These are phyloP conservation scores for Nasonia longicornis DNA, from an alignment of 1,140 invertebrate genomes.

Conservation along the genomic window DNA sequence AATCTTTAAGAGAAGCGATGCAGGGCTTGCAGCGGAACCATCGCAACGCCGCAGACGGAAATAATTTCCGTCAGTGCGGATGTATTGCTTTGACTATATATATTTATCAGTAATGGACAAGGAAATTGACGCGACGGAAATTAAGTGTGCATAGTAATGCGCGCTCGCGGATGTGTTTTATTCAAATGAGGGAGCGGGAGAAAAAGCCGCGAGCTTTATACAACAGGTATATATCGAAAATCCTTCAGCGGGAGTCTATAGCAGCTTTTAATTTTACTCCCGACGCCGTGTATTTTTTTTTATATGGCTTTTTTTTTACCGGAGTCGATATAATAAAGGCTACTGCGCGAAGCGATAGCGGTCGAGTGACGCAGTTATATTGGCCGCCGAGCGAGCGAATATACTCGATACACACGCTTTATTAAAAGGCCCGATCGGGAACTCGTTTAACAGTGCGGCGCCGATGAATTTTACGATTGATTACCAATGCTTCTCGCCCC, in stretches of 20 bases:
- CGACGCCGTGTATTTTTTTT: not conserved
- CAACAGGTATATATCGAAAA: not conserved
- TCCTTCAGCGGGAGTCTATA: not conserved
- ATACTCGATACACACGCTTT: slow-evolving; percentile 18
- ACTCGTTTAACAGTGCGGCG: not conserved
- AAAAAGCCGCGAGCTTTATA: not conserved
- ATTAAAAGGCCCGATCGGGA: slow-evolving; percentile 22
- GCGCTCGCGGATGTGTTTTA: not conserved
- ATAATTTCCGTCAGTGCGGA: no score
- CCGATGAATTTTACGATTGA: slow-evolving; percentile 12
- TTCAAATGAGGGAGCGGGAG: not conserved
- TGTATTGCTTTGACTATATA: not conserved
- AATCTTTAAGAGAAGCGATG: slow-evolving; percentile 16
- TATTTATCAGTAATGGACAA: not conserved
- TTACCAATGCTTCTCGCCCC: slow-evolving; percentile 7
- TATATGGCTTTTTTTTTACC: not conserved
- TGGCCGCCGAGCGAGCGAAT: no score
- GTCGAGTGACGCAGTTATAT: not conserved
- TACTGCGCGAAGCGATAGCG: not conserved
- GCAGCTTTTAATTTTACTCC: not conserved
- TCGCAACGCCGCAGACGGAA: no score
- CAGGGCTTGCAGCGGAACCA: not conserved
- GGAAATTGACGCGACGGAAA: not conserved
- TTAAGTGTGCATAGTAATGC: not conserved
- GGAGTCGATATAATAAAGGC: not conserved